Evolutionary conservation across 1,140 invertebrate species (phyloP), one percentile per base, ranked within the genome.

Genomic region (Chymomyza costata): DNA sequence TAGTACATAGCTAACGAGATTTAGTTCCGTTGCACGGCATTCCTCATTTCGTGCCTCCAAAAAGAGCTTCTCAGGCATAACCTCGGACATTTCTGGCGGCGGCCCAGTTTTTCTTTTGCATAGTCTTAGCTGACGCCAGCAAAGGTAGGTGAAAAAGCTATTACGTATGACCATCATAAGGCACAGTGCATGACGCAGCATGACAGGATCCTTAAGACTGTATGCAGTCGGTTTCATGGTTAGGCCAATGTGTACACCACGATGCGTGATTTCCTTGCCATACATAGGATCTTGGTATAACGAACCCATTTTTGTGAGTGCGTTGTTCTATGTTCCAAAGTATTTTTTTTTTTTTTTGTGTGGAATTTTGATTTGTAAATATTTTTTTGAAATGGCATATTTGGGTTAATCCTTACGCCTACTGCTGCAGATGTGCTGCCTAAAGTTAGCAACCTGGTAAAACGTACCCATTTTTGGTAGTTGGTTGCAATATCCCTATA

Each of bases 261-360:
- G 5, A 0, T 38, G 21, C n/a, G 43, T 18, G 3, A 73, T 40
- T 8, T 25, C 21, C 11, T 51, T 45, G 1, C 46, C 32, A 1
- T 48, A 63, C 43, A 63, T 13, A 0, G 68, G 68, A 15, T 73
- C 53, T 21, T 73, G 46, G 16, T 73, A 73, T 0, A 73, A 31
- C 1, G 68, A 28, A 0, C 25, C 14, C 65, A 68, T 68, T 2
- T 6, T 30, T 3, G 3, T n/a, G n/a, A n/a, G n/a, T n/a, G n/a
- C n/a, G n/a, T n/a, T n/a, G n/a, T n/a, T n/a, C n/a, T n/a, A n/a
- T n/a, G n/a, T n/a, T n/a, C n/a, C n/a, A n/a, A n/a, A n/a, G n/a
- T n/a, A n/a, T n/a, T n/a, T n/a, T n/a, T n/a, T n/a, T n/a, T n/a
- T n/a, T n/a, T n/a, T n/a, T n/a, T n/a, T n/a, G n/a, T n/a, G n/a